phyloP scores from a whole-genome alignment of 2,888 invertebrate species.

The Argyra leucocephala region DNA sequence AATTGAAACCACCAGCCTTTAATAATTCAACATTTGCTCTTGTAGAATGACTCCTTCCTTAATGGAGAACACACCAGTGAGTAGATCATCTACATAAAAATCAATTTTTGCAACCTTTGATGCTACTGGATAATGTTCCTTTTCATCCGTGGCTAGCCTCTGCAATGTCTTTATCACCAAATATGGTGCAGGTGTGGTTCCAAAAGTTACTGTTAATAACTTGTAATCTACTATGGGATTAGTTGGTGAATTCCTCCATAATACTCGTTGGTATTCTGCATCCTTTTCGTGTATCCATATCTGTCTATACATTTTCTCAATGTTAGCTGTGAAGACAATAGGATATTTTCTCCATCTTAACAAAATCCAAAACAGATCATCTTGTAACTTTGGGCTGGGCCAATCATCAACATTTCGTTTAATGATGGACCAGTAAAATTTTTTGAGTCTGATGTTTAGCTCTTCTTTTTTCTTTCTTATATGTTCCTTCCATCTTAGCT shows the following conservation, averaged over 20 bases:
- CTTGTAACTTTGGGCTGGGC: not conserved
- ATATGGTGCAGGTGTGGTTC: slow-evolving; percentile 12
- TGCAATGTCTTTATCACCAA: slow-evolving; percentile 15
- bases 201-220: slow-evolving; percentile 14
- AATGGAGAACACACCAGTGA: too few species aligned
- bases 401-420: not conserved
- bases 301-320: slow-evolving; percentile 17
- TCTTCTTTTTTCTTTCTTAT: too few species aligned
- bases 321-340: slow-evolving; percentile 23
- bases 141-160: too few species aligned
- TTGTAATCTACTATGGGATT: not conserved
- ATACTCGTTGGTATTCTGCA: slow-evolving; percentile 15
- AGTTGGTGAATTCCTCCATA: slow-evolving; percentile 8
- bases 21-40: too few species aligned
- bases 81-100: too few species aligned
- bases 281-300: slow-evolving; percentile 7
- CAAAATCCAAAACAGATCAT: not conserved
- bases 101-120: too few species aligned
- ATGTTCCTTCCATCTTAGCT: too few species aligned
- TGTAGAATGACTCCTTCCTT: too few species aligned
- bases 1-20: too few species aligned
- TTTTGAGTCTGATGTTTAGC: not conserved
- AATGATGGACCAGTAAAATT: not conserved
- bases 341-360: not conserved
- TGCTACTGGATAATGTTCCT: too few species aligned